Percentiles rank a stretch among this genome's conserved stretches.
phyloP scores from a whole-genome alignment of 1,140 invertebrate species.

The Idris sp. region DNA sequence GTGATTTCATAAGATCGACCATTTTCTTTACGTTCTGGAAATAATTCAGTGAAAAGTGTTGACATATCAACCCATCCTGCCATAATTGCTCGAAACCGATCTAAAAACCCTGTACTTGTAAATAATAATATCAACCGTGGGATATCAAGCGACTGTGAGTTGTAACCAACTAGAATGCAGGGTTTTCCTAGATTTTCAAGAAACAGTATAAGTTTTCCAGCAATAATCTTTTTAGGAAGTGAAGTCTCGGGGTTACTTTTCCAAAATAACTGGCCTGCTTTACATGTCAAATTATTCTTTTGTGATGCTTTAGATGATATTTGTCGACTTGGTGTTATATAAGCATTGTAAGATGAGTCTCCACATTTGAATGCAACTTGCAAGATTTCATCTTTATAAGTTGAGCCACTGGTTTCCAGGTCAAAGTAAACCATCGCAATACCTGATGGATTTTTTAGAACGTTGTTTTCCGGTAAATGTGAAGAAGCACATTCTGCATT shows the following conservation, averaged over 20 bases:
- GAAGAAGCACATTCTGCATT: background rate
- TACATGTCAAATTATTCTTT: constrained; percentile 9
- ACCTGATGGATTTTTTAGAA: background rate
- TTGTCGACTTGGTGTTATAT: constrained; percentile 14
- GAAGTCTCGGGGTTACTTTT: constrained; percentile 22
- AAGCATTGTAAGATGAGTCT: constrained; percentile 2
- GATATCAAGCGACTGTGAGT: constrained; percentile 15
- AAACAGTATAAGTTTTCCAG: constrained; percentile 19
- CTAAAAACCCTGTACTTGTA: constrained; percentile 13
- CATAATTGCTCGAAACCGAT: constrained; percentile 13
- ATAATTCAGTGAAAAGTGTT: constrained; percentile 7
- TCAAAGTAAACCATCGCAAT: constrained; percentile 29
- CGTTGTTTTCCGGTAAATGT: background rate
- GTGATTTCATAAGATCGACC: constrained; percentile 25
- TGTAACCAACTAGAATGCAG: constrained; percentile 15
- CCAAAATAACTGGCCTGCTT: constrained; percentile 16
- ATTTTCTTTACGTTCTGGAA: constrained; percentile 14
- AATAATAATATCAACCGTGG: constrained; percentile 15
- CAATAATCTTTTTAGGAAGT: constrained; percentile 29
- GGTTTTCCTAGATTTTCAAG: constrained; percentile 9
- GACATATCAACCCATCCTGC: constrained; percentile 8
- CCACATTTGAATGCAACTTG: constrained; percentile 35
- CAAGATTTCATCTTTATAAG: constrained; percentile 30
- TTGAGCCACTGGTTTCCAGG: constrained; percentile 29
- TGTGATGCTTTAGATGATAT: constrained; percentile 25